Evolutionary conservation across 2,888 invertebrate genomes (phyloP).

Genomic region (Drosophila mayaguana): DNA sequence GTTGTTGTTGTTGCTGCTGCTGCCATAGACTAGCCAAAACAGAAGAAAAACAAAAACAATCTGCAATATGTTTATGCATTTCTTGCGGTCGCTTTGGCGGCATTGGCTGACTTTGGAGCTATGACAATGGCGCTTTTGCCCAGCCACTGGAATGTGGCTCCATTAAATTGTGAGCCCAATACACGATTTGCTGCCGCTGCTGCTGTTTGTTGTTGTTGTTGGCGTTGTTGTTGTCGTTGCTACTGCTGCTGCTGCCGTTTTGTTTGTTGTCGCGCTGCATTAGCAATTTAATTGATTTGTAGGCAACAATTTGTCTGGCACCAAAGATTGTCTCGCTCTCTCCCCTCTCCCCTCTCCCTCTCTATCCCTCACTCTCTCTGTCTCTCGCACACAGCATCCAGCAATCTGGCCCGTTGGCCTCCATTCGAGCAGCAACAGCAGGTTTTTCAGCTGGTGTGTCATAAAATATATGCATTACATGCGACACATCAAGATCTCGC

Average conservation of each 20-base stretch:
- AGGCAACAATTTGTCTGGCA: constrained; percentile 79
- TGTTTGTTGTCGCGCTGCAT: constrained; percentile 65
- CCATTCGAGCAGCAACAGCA: constrained; percentile 30
- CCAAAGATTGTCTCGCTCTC: constrained; percentile 19
- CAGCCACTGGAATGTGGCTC: constrained; percentile 71
- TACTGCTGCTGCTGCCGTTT: constrained; percentile 43
- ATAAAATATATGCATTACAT: constrained; percentile 37
- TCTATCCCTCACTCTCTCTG: background rate
- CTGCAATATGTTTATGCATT: constrained; percentile 73
- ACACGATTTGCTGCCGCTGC: constrained; percentile 55
- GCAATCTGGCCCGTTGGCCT: constrained; percentile 40
- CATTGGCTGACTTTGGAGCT: constrained; percentile 33
- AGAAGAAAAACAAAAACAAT: constrained; percentile 28
- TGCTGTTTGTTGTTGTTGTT: constrained; percentile 13
- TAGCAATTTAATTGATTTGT: constrained; percentile 77
- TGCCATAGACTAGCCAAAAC: constrained; percentile 1
- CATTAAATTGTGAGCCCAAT: constrained; percentile 77
- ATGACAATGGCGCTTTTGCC: constrained; percentile 63
- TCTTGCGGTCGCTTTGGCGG: constrained; percentile 75
- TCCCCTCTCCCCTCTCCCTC: too few relatives aligned
- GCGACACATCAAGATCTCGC: constrained; percentile 32
- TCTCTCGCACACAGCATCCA: background rate
- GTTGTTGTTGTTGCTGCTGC: background rate
- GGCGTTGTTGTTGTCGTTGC: constrained; percentile 20
- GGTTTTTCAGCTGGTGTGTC: constrained; percentile 35